A percentile compares a stretch with the other conserved stretches of the same genome.
phyloP scores from a whole-genome alignment of 2,888 invertebrate genomes.

The Drosophila mettleri region DNA sequence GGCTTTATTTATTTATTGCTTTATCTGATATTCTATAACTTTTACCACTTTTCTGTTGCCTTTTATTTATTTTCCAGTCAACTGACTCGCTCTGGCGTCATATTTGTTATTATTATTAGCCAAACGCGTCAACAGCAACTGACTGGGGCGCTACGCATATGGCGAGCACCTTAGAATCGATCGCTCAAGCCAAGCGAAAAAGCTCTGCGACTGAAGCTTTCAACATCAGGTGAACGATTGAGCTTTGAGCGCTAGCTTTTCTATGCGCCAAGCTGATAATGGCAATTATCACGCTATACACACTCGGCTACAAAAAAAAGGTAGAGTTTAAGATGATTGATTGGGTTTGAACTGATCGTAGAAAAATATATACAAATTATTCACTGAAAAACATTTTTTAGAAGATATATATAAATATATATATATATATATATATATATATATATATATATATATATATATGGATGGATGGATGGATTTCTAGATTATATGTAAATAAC shows the following conservation, averaged over 20 bases:
- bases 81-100: conserved; percentile 52
- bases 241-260: conserved; percentile 25
- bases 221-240: conserved; percentile 33
- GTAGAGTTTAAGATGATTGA: neutral
- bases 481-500: too few relatives aligned
- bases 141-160: conserved; percentile 60
- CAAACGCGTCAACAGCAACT: conserved; percentile 64
- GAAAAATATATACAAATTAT: too few relatives aligned
- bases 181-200: conserved; percentile 36
- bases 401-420: too few relatives aligned
- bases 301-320: neutral
- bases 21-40: conserved; percentile 13
- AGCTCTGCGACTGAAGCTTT: conserved; percentile 49
- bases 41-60: conserved; percentile 14
- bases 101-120: conserved; percentile 72
- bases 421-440: too few relatives aligned
- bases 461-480: too few relatives aligned
- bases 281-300: neutral
- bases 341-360: neutral
- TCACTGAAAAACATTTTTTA: too few relatives aligned
- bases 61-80: conserved; percentile 25
- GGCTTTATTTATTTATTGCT: conserved; percentile 14
- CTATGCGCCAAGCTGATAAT: conserved; percentile 37
- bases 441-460: too few relatives aligned
- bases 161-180: conserved; percentile 64